Conservation (phyloP, 2,113 vertebrate genomes). For the Solenodon paradoxus region DNA sequence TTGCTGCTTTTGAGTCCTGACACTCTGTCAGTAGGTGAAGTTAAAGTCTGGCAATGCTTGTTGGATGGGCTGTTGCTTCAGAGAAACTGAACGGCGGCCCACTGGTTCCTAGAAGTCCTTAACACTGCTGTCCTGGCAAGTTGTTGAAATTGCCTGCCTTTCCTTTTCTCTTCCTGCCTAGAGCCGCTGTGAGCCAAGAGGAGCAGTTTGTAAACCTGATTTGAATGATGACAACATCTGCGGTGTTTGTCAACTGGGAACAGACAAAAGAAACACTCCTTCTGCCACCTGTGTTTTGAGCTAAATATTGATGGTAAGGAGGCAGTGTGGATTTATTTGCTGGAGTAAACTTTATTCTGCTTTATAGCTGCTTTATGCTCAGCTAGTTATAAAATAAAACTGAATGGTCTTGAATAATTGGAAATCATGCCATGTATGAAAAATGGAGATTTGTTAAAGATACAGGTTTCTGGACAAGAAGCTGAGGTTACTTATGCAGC, state of each 20-base stretch:
- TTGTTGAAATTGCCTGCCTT: conserved; percentile 17
- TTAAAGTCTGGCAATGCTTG: not conserved
- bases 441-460: not conserved
- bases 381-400: too few species aligned
- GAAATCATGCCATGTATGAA: not conserved
- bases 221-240: conserved; percentile 97
- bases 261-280: conserved; percentile 94
- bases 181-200: conserved; percentile 92
- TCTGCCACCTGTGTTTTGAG: conserved; percentile 97
- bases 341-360: not conserved
- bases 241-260: conserved; percentile 96
- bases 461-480: not conserved
- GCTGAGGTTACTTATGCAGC: not conserved
- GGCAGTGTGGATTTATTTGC: fast-evolving
- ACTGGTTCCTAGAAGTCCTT: conserved; percentile 31
- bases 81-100: not conserved
- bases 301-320: conserved; percentile 95
- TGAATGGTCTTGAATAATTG: too few species aligned
- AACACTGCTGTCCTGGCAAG: not conserved
- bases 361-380: not conserved
- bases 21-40: not conserved
- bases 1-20: too few species aligned
- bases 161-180: conserved; percentile 60
- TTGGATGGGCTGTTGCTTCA: not conserved
- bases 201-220: conserved; percentile 98